Conservation (phyloP, 2,797 vertebrate genomes). For the Petrocephalus sullivani region DNA sequence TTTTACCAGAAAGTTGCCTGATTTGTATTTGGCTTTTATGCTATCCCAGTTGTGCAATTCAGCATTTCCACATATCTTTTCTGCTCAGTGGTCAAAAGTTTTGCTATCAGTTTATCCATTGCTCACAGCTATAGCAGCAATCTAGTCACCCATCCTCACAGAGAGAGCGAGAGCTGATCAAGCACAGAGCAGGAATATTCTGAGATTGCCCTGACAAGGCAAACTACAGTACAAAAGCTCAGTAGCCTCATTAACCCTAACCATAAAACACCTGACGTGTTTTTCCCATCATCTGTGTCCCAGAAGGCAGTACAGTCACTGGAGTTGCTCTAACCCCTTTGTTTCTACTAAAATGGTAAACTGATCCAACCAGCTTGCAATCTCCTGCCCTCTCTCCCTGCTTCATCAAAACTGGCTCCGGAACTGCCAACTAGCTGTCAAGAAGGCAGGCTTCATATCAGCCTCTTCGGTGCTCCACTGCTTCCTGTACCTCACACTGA, state of each 20-base stretch:
- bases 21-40: neutral
- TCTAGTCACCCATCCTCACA: neutral
- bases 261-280: neutral
- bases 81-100: neutral
- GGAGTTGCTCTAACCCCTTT: neutral
- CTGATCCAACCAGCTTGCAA: neutral
- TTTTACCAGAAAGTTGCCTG: neutral
- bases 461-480: neutral
- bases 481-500: neutral
- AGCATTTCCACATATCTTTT: neutral
- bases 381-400: neutral
- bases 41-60: neutral
- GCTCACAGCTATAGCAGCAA: neutral
- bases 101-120: neutral
- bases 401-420: slow-evolving; percentile 6
- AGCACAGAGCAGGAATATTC: neutral
- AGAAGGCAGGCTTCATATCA: neutral
- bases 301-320: neutral
- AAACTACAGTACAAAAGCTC: neutral
- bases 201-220: neutral
- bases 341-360: neutral
- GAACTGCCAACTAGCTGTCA: neutral
- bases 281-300: neutral
- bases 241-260: neutral
- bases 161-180: neutral